These are phyloP conservation scores for fruit fly (Drosophila melanogaster) DNA, from an alignment of 1,140 invertebrate species.

Conservation along the genomic window DNA sequence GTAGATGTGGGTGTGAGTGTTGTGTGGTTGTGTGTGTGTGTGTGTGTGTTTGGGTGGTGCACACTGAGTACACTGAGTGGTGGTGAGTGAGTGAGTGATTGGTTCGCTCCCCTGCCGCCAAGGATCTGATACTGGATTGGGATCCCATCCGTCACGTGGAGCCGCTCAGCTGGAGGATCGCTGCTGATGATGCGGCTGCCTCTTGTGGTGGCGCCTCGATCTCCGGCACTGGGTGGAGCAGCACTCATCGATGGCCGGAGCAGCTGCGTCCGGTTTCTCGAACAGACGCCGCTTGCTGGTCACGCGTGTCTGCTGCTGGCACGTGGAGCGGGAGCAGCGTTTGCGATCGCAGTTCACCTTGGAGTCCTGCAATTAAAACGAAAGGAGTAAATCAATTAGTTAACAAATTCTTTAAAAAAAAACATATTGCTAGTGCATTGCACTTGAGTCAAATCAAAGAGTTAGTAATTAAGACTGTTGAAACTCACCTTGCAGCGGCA, in stretches of 20 bases:
- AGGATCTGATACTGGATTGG: constrained; percentile 20
- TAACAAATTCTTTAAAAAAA: background rate
- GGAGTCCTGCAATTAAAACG: constrained; percentile 88
- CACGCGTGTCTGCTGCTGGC: constrained; percentile 86
- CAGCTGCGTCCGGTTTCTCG: constrained; percentile 70
- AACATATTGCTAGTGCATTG: background rate
- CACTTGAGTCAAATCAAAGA: background rate
- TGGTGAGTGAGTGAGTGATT: constrained; percentile 9
- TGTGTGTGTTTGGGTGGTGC: constrained; percentile 5
- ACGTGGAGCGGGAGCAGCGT: constrained; percentile 90
- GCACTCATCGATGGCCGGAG: constrained; percentile 85
- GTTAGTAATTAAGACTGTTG: background rate
- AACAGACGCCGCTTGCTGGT: constrained; percentile 78
- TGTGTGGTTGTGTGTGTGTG: constrained; percentile 8
- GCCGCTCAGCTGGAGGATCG: constrained; percentile 47
- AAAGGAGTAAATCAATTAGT: constrained; percentile 58
- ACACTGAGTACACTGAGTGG: constrained; percentile 11
- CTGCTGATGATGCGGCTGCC: constrained; percentile 63
- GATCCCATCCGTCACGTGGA: constrained; percentile 20
- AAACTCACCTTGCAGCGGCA: constrained; percentile 93
- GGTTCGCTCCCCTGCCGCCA: background rate
- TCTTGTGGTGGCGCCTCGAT: constrained; percentile 85
- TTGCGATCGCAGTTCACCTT: constrained; percentile 91
- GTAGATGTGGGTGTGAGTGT: constrained; percentile 9
- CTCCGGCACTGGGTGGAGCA: constrained; percentile 86